phyloP scores from a whole-genome alignment of 2,113 vertebrate species.

The Sapayoa aenigma region DNA sequence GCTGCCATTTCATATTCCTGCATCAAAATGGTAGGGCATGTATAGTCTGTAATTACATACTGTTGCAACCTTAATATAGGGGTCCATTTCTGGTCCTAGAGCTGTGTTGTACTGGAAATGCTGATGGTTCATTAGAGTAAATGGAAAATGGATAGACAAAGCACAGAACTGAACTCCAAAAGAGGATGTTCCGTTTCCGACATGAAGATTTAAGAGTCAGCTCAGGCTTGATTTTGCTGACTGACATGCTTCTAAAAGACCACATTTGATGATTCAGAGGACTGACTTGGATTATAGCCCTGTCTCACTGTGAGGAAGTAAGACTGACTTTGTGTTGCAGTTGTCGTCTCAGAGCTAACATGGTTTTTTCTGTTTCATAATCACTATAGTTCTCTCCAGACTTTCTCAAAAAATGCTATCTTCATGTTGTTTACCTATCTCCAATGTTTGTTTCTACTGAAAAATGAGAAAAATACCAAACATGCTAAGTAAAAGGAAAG shows the following conservation, averaged over 20 bases:
- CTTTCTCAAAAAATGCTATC: neutral
- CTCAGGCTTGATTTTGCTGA: neutral
- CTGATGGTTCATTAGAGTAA: neutral
- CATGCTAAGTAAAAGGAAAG: neutral
- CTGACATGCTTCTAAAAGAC: neutral
- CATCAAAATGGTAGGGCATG: neutral
- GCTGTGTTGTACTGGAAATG: neutral
- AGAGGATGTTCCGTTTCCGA: neutral
- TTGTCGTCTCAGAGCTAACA: neutral
- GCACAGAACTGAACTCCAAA: neutral
- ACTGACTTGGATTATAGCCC: neutral
- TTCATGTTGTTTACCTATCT: neutral
- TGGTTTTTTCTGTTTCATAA: neutral
- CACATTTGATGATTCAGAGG: neutral
- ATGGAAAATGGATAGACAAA: neutral
- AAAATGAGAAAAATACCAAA: neutral
- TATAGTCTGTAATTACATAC: neutral
- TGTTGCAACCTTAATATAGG: neutral
- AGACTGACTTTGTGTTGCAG: neutral
- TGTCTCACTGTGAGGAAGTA: neutral
- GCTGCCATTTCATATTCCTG: neutral
- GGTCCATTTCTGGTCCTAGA: neutral
- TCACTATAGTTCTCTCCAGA: neutral
- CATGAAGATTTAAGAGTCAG: neutral
- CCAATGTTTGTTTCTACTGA: neutral